Percentiles rank a stretch among this genome's conserved stretches.
phyloP scores from a whole-genome alignment of 1,140 invertebrate genomes.

The Tetramorium alpestre region DNA sequence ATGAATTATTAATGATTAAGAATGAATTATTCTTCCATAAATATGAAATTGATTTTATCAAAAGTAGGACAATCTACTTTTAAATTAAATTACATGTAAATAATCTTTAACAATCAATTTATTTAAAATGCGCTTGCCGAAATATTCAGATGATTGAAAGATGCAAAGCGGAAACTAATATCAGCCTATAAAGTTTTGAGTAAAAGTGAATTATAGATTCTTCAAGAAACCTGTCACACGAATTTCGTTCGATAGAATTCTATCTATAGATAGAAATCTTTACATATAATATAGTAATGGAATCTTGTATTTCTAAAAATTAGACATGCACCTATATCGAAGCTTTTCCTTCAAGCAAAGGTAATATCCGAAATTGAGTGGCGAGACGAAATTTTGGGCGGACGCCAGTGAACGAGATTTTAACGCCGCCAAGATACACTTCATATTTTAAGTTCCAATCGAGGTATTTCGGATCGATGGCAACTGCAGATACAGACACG shows the following conservation, averaged over 20 bases:
- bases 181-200: neutral
- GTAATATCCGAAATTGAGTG: slow-evolving; percentile 31
- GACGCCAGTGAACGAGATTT: slow-evolving; percentile 50
- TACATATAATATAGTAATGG: neutral
- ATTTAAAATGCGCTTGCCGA: neutral
- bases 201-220: neutral
- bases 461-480: slow-evolving; percentile 36
- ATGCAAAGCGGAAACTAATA: neutral
- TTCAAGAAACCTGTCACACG: neutral
- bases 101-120: neutral
- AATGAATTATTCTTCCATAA: neutral
- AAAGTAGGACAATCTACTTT: neutral
- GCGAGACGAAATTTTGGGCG: slow-evolving; percentile 41
- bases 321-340: neutral
- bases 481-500: slow-evolving; percentile 16
- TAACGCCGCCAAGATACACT: slow-evolving; percentile 45
- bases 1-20: neutral
- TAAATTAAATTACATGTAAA: neutral
- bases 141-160: neutral
- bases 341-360: neutral
- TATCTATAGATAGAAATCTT: neutral
- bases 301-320: slow-evolving; percentile 13
- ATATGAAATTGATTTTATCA: neutral
- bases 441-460: slow-evolving; percentile 55
- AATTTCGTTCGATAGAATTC: neutral